Conservation (phyloP, 2,113 vertebrate species). For the Odontophorus gujanensis region DNA sequence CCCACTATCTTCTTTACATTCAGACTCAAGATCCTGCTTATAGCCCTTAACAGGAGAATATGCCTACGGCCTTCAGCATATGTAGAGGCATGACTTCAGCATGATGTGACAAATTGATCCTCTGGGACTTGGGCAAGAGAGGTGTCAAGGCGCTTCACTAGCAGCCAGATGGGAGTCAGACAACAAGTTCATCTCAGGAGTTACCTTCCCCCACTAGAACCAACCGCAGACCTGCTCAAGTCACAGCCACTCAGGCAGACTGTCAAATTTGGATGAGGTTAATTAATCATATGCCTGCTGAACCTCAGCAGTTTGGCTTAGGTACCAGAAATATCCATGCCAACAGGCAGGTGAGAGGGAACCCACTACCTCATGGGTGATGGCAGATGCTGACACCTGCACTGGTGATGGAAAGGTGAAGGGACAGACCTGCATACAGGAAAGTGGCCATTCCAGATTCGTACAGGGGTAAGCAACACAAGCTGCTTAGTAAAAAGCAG, state of each 20-base stretch:
- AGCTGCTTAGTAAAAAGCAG: background rate
- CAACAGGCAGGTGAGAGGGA: background rate
- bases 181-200: background rate
- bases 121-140: background rate
- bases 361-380: background rate
- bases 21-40: background rate
- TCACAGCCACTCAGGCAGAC: background rate
- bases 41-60: background rate
- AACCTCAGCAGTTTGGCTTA: background rate
- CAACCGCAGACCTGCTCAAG: background rate
- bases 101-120: background rate
- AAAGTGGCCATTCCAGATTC: background rate
- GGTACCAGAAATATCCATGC: background rate
- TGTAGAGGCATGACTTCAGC: too few species aligned
- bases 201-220: background rate
- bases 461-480: background rate
- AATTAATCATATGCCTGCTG: background rate
- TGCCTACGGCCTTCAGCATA: background rate
- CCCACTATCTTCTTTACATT: rapidly evolving
- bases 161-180: background rate
- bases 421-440: background rate
- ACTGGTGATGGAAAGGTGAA: background rate
- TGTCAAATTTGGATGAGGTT: background rate
- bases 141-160: background rate
- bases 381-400: background rate